These are phyloP conservation scores for Ellobium chinense DNA, from an alignment of 2,888 invertebrate genomes.

Conservation along the genomic window DNA sequence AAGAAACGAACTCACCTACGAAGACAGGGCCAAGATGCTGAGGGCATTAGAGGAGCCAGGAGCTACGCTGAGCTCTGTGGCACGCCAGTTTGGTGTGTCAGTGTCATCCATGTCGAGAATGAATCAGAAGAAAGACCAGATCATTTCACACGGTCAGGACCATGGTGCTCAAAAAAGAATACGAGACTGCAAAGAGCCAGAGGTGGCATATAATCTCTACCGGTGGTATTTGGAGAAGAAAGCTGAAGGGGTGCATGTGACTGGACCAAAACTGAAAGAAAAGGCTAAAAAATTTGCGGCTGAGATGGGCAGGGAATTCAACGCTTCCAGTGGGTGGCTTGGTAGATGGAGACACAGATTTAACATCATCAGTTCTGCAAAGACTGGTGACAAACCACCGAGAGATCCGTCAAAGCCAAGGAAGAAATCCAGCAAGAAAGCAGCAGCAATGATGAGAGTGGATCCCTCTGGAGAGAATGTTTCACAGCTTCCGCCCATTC, in stretches of 20 bases:
- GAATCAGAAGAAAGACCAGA: conserved; percentile 32
- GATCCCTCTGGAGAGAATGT: background rate
- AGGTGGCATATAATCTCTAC: conserved; percentile 32
- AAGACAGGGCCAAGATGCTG: conserved; percentile 36
- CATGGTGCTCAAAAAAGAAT: conserved; percentile 37
- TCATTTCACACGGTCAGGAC: conserved; percentile 1
- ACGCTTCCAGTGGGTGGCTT: conserved; percentile 44
- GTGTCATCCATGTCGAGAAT: conserved; percentile 45
- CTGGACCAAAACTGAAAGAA: conserved; percentile 40
- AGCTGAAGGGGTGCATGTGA: conserved; percentile 38
- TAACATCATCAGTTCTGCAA: conserved; percentile 9
- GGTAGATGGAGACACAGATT: conserved; percentile 42
- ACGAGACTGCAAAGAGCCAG: conserved; percentile 42
- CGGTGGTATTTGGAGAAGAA: conserved; percentile 39
- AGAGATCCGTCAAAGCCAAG: background rate
- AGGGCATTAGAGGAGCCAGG: conserved; percentile 43
- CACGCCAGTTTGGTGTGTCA: conserved; percentile 39
- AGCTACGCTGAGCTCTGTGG: conserved; percentile 41
- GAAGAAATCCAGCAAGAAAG: background rate
- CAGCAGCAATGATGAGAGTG: background rate
- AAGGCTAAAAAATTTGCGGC: conserved; percentile 28
- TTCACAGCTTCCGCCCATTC: background rate
- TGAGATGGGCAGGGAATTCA: conserved; percentile 37
- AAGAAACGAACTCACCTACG: conserved; percentile 36
- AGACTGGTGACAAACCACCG: background rate